phyloP scores from a whole-genome alignment of 2,797 vertebrate genomes.

The Lateolabrax maculatus region DNA sequence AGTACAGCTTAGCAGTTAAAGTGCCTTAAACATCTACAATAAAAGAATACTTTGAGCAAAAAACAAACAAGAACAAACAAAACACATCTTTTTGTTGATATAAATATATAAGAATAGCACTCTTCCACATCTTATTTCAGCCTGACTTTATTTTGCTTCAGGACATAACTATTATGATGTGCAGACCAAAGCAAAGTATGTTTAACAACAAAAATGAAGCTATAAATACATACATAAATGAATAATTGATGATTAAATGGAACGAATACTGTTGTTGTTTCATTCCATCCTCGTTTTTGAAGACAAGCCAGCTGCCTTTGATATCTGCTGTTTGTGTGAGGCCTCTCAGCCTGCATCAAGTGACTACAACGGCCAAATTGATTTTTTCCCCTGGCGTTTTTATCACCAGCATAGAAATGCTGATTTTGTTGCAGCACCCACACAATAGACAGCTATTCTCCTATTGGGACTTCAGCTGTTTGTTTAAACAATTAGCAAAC shows the following conservation, averaged over 20 bases:
- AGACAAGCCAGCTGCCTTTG: constrained; percentile 66
- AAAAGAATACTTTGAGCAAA: constrained; percentile 14
- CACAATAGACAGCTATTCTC: constrained; percentile 53
- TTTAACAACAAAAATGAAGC: constrained; percentile 26
- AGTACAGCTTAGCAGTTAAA: neutral
- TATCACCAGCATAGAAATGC: constrained; percentile 70
- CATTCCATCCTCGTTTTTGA: constrained; percentile 53
- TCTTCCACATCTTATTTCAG: constrained; percentile 32
- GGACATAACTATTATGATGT: constrained; percentile 35
- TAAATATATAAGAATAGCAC: constrained; percentile 18
- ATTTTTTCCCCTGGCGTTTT: constrained; percentile 75
- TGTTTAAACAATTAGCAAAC: constrained; percentile 62
- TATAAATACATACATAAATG: constrained; percentile 32
- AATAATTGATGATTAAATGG: constrained; percentile 50
- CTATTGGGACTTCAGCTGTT: constrained; percentile 50
- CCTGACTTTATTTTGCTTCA: constrained; percentile 35
- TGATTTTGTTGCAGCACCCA: constrained; percentile 73
- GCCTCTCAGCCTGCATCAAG: constrained; percentile 63
- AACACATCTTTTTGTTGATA: constrained; percentile 14
- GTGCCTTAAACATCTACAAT: neutral
- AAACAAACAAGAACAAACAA: constrained; percentile 1
- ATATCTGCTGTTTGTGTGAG: constrained; percentile 68
- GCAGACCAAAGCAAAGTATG: constrained; percentile 42
- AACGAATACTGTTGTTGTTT: constrained; percentile 59
- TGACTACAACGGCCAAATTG: constrained; percentile 71